Base-by-base conservation (phyloP, 2,888 invertebrate species). In the Ormia ochracea region DNA sequence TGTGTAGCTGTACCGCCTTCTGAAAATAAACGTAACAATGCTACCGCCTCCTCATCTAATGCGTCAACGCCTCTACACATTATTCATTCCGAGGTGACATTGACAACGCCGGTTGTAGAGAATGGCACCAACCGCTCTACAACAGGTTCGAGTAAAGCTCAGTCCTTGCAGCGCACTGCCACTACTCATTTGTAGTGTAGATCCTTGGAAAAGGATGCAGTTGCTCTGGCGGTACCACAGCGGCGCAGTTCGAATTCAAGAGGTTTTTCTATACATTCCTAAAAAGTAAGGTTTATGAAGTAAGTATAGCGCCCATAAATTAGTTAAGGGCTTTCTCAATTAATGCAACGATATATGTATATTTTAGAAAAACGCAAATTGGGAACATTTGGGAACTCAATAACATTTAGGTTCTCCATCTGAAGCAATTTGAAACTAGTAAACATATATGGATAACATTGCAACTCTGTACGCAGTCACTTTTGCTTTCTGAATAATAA, bases 1-100 rank as follows among this genome's bases (percentile, higher is more conserved):
- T 90, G 90, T 84, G 89, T 89, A 78, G 88, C 89, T 69, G 85
- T 88, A 84, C 86, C 88, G 61, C 83, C 88, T 38, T 82, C 84
- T 70, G 88, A 88, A 81, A 88, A 89, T 82, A 84, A 84, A 76
- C 80, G 82, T 68, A 74, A 79, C 56, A 66, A 66, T 45, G 56
- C 81, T 66, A 65, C 63, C 38, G 59, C 70, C 26, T 10, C 70
- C 36, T 36, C 77, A 28, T 50, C 73, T 12, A 70, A 75, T 41
- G 59, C 75, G 3, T 56, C 77, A 21, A 84, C 81, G 12, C 79
- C 85, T 19, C 14, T 83, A 56, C 83, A 83, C 63, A 81, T 84
- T 36, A 72, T 84, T 36, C 84, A 84, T 76, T 82, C 77, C 63
- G 85, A 85, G 52, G 82, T 85, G 43, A 78, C 82, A 5, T 69